Conservation (phyloP, 2,797 vertebrate genomes). For the Eurystomus glaucurus region DNA sequence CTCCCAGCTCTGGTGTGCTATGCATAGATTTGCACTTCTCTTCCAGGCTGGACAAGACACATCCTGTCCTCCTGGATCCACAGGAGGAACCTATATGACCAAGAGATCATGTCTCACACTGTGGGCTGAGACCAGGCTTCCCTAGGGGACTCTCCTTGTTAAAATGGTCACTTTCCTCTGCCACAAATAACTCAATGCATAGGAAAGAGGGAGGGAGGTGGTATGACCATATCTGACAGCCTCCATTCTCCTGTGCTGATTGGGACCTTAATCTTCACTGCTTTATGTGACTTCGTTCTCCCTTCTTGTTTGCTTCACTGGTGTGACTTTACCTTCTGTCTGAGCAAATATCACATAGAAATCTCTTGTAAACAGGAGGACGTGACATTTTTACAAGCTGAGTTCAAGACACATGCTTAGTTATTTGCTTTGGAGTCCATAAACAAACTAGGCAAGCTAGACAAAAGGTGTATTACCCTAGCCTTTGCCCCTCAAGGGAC, state of each 20-base stretch:
- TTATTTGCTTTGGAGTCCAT: slow-evolving; percentile 69
- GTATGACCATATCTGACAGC: fast-evolving
- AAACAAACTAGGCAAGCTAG: slow-evolving; percentile 12
- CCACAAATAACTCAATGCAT: not conserved
- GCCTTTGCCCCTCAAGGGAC: slow-evolving; percentile 38
- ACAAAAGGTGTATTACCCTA: slow-evolving; percentile 24
- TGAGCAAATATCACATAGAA: slow-evolving; percentile 63
- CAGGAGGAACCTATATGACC: not conserved
- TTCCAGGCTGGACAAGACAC: not conserved
- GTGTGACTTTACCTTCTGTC: slow-evolving; percentile 68
- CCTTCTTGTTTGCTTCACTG: slow-evolving; percentile 57
- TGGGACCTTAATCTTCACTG: slow-evolving; percentile 34
- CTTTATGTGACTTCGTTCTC: slow-evolving; percentile 55
- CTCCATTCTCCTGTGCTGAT: not conserved
- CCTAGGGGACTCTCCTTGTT: not conserved
- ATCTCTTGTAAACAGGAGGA: slow-evolving; percentile 62
- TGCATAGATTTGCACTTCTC: not conserved
- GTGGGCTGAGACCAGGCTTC: not conserved
- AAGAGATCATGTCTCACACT: not conserved
- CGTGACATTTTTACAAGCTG: slow-evolving; percentile 65
- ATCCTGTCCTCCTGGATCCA: not conserved
- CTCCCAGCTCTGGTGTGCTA: not conserved
- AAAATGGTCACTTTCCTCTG: not conserved
- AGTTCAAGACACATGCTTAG: slow-evolving; percentile 50
- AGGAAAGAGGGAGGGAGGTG: not conserved